A percentile compares a stretch with the other conserved stretches of the same genome.
Conservation (phyloP, 2,113 vertebrate species). For the Sebastes schlegelii region DNA sequence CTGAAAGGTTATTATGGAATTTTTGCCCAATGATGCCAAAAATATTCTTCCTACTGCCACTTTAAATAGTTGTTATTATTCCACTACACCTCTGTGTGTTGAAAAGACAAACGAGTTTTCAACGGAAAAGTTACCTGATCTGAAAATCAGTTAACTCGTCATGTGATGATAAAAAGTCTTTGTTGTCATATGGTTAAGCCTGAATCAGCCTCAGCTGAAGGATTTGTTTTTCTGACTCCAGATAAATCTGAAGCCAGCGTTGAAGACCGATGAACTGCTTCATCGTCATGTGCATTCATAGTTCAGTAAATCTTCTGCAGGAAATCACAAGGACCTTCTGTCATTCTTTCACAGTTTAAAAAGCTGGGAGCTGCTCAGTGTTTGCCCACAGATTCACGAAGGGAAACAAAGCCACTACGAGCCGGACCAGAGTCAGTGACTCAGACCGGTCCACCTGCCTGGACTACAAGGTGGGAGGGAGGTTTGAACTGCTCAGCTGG, state of each 20-base stretch:
- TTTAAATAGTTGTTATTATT: no score
- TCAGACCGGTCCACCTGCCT: neutral
- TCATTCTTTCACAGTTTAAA: neutral
- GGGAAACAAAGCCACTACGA: conserved; percentile 8
- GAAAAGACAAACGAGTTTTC: no score
- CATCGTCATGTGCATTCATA: neutral
- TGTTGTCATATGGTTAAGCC: neutral
- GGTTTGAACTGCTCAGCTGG: neutral
- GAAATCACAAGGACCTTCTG: neutral
- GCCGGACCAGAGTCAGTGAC: neutral
- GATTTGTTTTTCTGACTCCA: neutral
- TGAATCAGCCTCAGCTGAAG: neutral
- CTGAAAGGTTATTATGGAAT: no score
- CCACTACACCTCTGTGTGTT: no score
- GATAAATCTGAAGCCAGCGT: neutral
- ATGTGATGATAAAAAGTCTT: no score
- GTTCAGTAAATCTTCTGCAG: neutral
- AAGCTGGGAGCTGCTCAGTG: neutral
- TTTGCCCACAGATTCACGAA: neutral
- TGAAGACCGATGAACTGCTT: neutral
- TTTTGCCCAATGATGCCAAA: no score
- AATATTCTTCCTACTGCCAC: no score
- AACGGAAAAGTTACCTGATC: no score
- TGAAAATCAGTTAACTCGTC: no score
- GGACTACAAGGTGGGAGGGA: conserved; percentile 10